These are phyloP conservation scores for Pampus argenteus DNA, from an alignment of 2,797 vertebrate species.

Conservation along the genomic window DNA sequence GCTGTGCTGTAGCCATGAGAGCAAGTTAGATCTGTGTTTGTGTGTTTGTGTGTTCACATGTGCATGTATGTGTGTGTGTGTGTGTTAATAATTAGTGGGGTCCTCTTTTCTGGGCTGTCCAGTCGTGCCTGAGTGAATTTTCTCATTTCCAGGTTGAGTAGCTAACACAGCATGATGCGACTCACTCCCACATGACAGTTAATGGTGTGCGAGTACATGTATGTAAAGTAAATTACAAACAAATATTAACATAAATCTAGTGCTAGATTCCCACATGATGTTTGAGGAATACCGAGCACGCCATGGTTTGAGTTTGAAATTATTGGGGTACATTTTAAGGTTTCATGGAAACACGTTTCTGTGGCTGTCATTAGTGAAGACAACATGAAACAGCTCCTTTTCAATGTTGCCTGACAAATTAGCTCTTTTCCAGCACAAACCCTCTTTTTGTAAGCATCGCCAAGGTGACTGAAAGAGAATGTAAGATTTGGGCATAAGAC, in stretches of 20 bases:
- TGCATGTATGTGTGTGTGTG: no score
- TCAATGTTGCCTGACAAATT: slow-evolving; percentile 14
- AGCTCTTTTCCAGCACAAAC: slow-evolving; percentile 21
- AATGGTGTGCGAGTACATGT: slow-evolving; percentile 10
- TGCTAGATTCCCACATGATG: background rate
- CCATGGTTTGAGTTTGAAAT: background rate
- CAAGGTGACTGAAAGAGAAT: slow-evolving; percentile 9
- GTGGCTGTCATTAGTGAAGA: background rate
- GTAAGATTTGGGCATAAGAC: background rate
- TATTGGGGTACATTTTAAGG: background rate
- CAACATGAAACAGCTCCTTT: slow-evolving; percentile 5
- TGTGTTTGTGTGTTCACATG: slow-evolving; percentile 35
- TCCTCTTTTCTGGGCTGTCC: slow-evolving; percentile 60
- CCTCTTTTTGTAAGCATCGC: slow-evolving; percentile 6
- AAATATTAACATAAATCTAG: slow-evolving; percentile 43
- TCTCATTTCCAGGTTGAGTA: slow-evolving; percentile 77
- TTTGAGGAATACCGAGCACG: background rate
- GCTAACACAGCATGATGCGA: slow-evolving; percentile 35
- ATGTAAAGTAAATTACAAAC: slow-evolving; percentile 30
- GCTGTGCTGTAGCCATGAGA: slow-evolving; percentile 43
- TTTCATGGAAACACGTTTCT: background rate
- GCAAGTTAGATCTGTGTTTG: slow-evolving; percentile 32
- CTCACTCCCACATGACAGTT: slow-evolving; percentile 48
- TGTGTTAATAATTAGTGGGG: slow-evolving; percentile 57
- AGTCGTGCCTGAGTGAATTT: slow-evolving; percentile 73